Evolutionary conservation across 2,888 invertebrate genomes (phyloP), one percentile per base, ranked within the genome.

Genomic region (Epinotia ramella): DNA sequence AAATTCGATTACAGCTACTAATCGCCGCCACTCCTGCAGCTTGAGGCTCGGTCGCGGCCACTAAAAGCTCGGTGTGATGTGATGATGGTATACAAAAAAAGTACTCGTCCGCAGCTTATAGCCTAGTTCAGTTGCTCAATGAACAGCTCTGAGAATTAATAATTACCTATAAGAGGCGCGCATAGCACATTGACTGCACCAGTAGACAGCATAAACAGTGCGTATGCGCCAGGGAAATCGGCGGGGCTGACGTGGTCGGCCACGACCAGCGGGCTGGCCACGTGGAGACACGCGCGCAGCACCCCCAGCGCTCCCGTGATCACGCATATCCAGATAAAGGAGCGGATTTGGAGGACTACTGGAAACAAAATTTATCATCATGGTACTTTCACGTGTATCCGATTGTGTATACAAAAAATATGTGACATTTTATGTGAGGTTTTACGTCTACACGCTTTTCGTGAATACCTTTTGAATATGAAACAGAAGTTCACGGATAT

Each of bases 141-240:
- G 3, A 2, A 28, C 24, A 0, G 24, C 18, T 57, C 1, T 20
- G 2, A 44, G 11, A 18, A 20, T 24, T 20, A 0, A 62, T n/a
- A 46, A 3, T 83, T 84, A 95, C 97, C 97, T 74, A 96, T 95
- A 59, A 96, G 82, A 0, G 96, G 96, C 0, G 96, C 96, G 78
- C 96, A 94, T 0, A 95, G 80, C 20, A 97, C 95, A 77, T 96
- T 96, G 4, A 96, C 95, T 44, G 96, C 85, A 1, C 97, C 97
- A 82, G 96, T 95, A 28, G 96, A 93, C 3, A 97, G 95, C 94
- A 96, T 96, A 81, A 95, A 96, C 11, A 97, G 85, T 0, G 97
- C 97, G 81, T 97, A 97, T 0, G 97, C 97, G 0, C 96, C 96
- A 0, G 97, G 95, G 81, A 97, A 97, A 83, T 97, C 96, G 20